Base-by-base conservation (phyloP, 2,797 vertebrate species). In the Anabacerthia variegaticeps region DNA sequence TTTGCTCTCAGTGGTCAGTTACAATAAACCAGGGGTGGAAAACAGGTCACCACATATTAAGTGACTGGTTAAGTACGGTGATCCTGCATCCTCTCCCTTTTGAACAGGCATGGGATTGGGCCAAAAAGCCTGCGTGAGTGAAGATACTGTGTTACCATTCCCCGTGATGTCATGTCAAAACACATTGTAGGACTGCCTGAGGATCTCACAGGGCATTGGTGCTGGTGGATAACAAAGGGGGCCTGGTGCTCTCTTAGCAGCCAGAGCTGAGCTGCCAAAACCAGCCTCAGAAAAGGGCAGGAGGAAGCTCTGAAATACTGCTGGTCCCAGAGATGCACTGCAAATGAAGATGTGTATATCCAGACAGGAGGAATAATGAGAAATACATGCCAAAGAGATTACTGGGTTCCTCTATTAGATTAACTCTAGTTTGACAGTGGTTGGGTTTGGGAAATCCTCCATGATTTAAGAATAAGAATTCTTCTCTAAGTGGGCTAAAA, bases 401-500 rank as follows among this genome's bases (percentile, higher is more conserved):
- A 75, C 59, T 56, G 51, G 30, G 34, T 96, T 95, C 66, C 12
- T 28, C 67, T 85, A 61, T 81, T 89, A 88, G 65, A 94, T 97
- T 93, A 96, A 91, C 91, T 73, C 69, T 36, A 27, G 46, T 77
- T 55, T 96, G 96, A 93, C 92, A 96, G 94, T 43, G 77, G 88
- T 52, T 74, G 30, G 74, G 37, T 83, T 89, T 78, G 75, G 85
- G 89, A 96, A 87, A 77, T 92, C 82, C 92, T 95, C 87, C 83
- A 68, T 94, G 95, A 97, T 82, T 95, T 96, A 97, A 86, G 96
- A 78, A 76, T 92, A 91, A 91, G 92, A 97, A 96, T 96, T 91
- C 80, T 92, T 85, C 67, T 94, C 77, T 96, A 98, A 97, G 97
- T 96, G 92, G 96, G 84, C 92, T 92, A 96, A 96, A 97, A 97